phyloP scores from a whole-genome alignment of 1,140 invertebrate genomes.

The Listronotus bonariensis region DNA sequence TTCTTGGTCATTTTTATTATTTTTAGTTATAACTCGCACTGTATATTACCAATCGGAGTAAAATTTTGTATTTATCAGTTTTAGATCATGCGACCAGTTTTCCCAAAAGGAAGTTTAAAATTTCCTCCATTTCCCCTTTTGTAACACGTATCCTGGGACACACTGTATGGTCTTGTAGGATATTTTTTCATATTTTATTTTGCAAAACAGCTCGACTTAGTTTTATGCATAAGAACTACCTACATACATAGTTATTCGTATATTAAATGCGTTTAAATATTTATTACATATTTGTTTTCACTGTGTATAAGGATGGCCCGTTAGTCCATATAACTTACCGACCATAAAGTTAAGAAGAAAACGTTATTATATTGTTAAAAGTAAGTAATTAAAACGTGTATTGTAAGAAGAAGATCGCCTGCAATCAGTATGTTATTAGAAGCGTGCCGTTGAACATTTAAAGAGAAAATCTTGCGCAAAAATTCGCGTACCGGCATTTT shows the following conservation, averaged over 20 bases:
- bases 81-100: too few relatives aligned
- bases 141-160: too few relatives aligned
- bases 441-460: conserved; percentile 12
- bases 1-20: too few relatives aligned
- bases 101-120: too few relatives aligned
- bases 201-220: too few relatives aligned
- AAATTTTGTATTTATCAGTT: too few relatives aligned
- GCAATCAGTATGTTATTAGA: conserved; percentile 18
- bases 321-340: conserved; percentile 46
- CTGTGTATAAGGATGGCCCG: conserved; percentile 30
- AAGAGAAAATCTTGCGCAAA: conserved; percentile 15
- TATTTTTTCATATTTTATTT: too few relatives aligned
- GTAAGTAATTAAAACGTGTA: conserved; percentile 48
- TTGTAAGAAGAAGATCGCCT: conserved; percentile 32
- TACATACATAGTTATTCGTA: too few relatives aligned
- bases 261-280: conserved; percentile 8
- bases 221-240: neutral
- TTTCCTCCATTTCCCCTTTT: too few relatives aligned
- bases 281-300: conserved; percentile 29
- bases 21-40: too few relatives aligned
- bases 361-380: conserved; percentile 45
- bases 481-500: neutral
- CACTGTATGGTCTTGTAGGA: too few relatives aligned
- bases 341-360: conserved; percentile 49
- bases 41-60: too few relatives aligned